These are phyloP conservation scores for Rhopalosiphum maidis DNA, from an alignment of 1,140 invertebrate species.

Conservation along the genomic window DNA sequence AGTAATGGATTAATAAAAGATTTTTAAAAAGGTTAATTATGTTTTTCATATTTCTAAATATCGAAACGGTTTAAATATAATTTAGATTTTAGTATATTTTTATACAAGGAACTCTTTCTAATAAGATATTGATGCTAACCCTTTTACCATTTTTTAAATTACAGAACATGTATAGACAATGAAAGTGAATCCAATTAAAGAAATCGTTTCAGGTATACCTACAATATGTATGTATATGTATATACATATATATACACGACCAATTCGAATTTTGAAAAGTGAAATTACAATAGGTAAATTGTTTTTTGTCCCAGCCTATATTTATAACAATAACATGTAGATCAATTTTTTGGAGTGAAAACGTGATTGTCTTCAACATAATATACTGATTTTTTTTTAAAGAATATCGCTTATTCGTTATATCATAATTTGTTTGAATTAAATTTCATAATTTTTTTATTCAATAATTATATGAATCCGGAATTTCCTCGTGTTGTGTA, in stretches of 20 bases:
- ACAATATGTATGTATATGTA: background rate
- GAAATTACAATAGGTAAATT: slow-evolving; percentile 39
- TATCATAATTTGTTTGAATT: background rate
- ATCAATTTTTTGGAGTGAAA: slow-evolving; percentile 2
- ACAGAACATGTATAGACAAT: background rate
- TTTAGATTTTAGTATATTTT: slow-evolving; percentile 5
- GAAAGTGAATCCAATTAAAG: slow-evolving; percentile 43
- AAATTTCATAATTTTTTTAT: background rate
- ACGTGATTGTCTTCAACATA: background rate
- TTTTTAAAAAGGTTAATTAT: background rate
- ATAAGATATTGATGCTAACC: background rate
- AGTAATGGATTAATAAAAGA: background rate
- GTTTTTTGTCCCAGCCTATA: background rate
- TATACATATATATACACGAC: background rate
- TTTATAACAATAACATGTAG: background rate
- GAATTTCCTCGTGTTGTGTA: background rate
- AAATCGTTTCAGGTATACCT: background rate
- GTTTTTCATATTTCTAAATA: background rate
- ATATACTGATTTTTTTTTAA: background rate
- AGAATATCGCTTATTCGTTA: background rate
- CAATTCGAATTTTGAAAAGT: background rate
- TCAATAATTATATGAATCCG: background rate
- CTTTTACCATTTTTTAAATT: slow-evolving; percentile 26
- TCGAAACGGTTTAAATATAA: background rate
- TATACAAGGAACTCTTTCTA: background rate